Conservation (phyloP, 2,797 vertebrate genomes). For the Gobionotothen gibberifrons region DNA sequence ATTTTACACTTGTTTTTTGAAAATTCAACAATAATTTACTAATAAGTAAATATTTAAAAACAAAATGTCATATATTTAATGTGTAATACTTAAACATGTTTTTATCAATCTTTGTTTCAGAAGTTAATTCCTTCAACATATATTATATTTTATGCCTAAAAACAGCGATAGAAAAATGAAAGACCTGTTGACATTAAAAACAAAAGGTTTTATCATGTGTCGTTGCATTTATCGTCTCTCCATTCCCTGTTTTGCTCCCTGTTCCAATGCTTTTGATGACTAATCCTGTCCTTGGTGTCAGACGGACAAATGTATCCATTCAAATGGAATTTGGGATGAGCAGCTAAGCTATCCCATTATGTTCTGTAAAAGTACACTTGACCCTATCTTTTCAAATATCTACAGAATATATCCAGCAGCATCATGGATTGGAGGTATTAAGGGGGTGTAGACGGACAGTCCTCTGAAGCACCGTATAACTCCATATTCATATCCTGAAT, state of each 20-base stretch:
- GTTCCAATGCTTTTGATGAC: constrained; percentile 10
- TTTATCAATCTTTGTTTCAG: background rate
- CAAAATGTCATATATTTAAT: no score
- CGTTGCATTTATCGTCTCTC: background rate
- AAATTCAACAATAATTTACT: background rate
- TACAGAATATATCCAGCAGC: background rate
- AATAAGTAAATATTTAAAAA: no score
- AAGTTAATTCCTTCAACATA: background rate
- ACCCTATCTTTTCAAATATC: background rate
- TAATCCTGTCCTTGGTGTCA: background rate
- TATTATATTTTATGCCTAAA: no score
- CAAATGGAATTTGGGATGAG: constrained; percentile 27
- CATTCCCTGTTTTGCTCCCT: background rate
- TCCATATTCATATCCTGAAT: background rate
- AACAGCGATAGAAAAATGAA: background rate
- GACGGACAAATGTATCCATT: constrained; percentile 25
- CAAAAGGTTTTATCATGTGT: background rate
- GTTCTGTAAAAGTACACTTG: background rate
- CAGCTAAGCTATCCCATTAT: constrained; percentile 5
- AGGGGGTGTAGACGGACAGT: background rate
- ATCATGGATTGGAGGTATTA: background rate
- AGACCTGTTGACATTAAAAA: background rate
- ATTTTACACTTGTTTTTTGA: background rate
- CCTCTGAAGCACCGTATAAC: background rate
- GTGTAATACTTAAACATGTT: background rate